Evolutionary conservation across 2,888 invertebrate species (phyloP).

Genomic region (Dolomedes plantarius): DNA sequence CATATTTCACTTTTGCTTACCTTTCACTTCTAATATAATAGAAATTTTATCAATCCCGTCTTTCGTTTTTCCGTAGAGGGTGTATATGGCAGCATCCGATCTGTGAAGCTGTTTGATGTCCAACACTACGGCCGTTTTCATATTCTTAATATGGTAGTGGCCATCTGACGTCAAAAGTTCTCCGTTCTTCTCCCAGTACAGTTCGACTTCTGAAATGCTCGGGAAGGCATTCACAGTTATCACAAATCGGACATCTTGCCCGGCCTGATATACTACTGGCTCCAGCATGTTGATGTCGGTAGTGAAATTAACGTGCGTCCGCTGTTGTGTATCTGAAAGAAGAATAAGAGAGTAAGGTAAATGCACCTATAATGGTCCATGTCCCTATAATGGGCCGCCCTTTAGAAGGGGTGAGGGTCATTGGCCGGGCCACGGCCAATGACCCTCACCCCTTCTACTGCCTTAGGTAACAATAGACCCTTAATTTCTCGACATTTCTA

Average conservation of each 20-base stretch:
- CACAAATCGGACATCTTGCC: conserved; percentile 73
- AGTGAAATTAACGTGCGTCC: conserved; percentile 73
- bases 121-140: neutral
- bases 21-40: conserved; percentile 52
- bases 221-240: conserved; percentile 74
- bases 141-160: conserved; percentile 31
- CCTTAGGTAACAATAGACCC: too few relatives aligned
- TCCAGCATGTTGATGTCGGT: conserved; percentile 72
- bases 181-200: conserved; percentile 72
- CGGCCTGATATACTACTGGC: conserved; percentile 55
- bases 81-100: conserved; percentile 42
- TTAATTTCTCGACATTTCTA: too few relatives aligned
- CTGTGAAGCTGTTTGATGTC: conserved; percentile 44
- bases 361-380: too few relatives aligned
- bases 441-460: too few relatives aligned
- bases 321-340: conserved; percentile 37
- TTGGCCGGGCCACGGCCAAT: too few relatives aligned
- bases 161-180: conserved; percentile 8
- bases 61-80: conserved; percentile 36
- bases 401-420: too few relatives aligned
- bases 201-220: conserved; percentile 50
- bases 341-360: neutral
- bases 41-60: conserved; percentile 36
- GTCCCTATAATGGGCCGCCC: too few relatives aligned
- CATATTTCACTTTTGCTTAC: too few relatives aligned